phyloP scores from a whole-genome alignment of 2,113 vertebrate genomes.

The Strix uralensis region DNA sequence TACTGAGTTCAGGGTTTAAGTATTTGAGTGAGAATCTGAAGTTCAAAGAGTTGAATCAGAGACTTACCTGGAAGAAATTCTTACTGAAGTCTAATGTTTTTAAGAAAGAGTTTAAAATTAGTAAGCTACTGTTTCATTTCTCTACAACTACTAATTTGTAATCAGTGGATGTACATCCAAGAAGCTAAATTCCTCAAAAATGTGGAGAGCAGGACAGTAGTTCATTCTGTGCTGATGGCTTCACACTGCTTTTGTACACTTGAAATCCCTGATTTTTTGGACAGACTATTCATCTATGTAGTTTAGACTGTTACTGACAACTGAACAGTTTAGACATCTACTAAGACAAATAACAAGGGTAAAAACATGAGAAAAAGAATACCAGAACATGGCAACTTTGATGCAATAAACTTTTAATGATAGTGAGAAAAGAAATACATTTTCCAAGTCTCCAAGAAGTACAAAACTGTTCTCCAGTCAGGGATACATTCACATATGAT shows the following conservation, averaged over 20 bases:
- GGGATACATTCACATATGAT: rapidly evolving
- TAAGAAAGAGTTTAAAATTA: background rate
- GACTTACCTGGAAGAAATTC: background rate
- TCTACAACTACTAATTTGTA: background rate
- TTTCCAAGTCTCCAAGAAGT: background rate
- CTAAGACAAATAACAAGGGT: background rate
- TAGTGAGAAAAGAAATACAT: background rate
- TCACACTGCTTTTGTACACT: background rate
- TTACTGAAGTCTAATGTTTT: background rate
- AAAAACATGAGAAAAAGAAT: background rate
- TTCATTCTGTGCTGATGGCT: background rate
- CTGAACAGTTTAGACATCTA: background rate
- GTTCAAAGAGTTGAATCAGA: background rate
- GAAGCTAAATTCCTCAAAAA: background rate
- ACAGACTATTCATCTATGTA: background rate
- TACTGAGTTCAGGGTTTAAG: background rate
- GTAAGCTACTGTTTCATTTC: background rate
- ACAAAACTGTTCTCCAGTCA: background rate
- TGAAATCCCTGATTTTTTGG: background rate
- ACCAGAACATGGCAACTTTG: background rate
- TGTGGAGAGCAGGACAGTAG: background rate
- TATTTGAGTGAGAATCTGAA: background rate
- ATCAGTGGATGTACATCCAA: too few relatives aligned
- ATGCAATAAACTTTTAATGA: slow-evolving; percentile 36
- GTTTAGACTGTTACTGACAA: background rate